Evolutionary conservation across 2,797 vertebrate genomes (phyloP).

Genomic region (Gobio occitaniae): DNA sequence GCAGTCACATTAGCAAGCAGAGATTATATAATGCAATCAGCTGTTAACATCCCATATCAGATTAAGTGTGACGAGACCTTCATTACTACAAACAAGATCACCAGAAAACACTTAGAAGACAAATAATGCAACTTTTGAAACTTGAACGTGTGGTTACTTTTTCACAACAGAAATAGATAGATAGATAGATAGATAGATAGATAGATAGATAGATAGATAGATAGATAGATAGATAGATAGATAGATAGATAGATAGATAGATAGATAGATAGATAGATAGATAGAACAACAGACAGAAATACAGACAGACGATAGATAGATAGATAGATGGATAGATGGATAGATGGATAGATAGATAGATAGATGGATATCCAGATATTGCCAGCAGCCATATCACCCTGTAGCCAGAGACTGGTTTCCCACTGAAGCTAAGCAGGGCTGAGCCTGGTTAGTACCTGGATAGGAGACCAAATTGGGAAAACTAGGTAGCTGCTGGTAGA

Average conservation of each 20-base stretch:
- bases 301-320: no score
- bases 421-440: no score
- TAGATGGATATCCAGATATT: no score
- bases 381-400: no score
- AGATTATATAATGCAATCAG: conserved; percentile 8
- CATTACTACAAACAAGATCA: neutral
- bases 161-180: neutral
- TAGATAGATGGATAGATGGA: no score
- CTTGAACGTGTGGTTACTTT: neutral
- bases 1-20: neutral
- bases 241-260: rapidly evolving
- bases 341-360: no score
- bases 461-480: no score
- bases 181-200: rapidly evolving
- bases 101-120: neutral
- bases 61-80: neutral
- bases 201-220: rapidly evolving
- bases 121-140: neutral
- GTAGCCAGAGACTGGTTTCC: no score
- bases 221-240: neutral
- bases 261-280: no score
- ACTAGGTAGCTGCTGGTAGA: no score
- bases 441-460: no score
- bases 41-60: conserved; percentile 6
- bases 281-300: no score